Evolutionary conservation across 2,888 invertebrate genomes (phyloP), one percentile per base, ranked within the genome.

Genomic region (Selenia dentaria): DNA sequence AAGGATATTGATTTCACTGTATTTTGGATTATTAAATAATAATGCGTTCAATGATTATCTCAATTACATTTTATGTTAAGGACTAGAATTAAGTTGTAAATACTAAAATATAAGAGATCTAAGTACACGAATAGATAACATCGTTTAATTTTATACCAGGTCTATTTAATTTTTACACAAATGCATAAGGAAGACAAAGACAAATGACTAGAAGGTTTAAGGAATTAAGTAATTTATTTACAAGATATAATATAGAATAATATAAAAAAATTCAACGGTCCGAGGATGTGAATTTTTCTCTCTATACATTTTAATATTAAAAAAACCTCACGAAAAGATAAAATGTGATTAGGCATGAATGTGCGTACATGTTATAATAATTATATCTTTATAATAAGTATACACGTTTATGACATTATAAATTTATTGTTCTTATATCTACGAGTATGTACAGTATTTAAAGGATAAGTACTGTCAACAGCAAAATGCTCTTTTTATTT

Each of bases 81-180:
- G 45, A 53, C 46, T 51, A 69, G 51, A 48, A 26, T 45, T 54
- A 62, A 59, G 51, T 58, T 62, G 58, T 62, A 61, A 64, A 62
- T 64, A 63, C 36, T 52, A 51, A 55, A 39, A 44, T 49, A 56
- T 35, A 51, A 50, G 31, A 51, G 42, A 49, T 48, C 28, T 36
- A 28, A 16, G 3, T 16, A 4, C 43, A 42, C 25, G 5, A 33
- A 25, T 40, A 49, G 24, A 37, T 40, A 54, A 45, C 16, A 16
- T 16, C 29, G 38, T 48, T 43, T 46, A 24, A 38, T 46, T 48
- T 42, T 5, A 26, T 16, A 18, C 8, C 4, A 25, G 2, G 2
- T 25, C 3, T 10, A 25, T 6, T 10, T 25, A 9, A 22, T 25
- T 10, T 34, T 18, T 39, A 42, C 29, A 42, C 9, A 20, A 43